phyloP scores from a whole-genome alignment of 1,140 invertebrate genomes.

The Aphidius ervi region DNA sequence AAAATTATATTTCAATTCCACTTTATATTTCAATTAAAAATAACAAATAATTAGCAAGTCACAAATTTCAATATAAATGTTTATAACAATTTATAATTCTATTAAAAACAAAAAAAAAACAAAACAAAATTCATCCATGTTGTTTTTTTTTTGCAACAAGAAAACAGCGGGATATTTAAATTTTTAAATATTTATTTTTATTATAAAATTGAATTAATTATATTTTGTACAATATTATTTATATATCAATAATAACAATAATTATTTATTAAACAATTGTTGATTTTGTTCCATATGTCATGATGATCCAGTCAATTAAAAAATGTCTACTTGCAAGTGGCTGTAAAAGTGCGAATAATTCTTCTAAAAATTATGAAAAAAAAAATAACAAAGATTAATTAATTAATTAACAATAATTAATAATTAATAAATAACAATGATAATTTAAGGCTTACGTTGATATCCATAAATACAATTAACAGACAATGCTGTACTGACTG shows the following conservation, averaged over 20 bases:
- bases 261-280: conserved; percentile 21
- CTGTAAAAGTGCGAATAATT: conserved; percentile 46
- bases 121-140: too few species aligned
- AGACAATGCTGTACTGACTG: conserved; percentile 68
- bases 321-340: conserved; percentile 47
- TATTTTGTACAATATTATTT: neutral
- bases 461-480: conserved; percentile 75
- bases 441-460: conserved; percentile 47
- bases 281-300: conserved; percentile 45
- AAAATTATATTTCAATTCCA: too few species aligned
- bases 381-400: conserved; percentile 16
- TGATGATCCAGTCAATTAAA: conserved; percentile 49
- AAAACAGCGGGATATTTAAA: too few species aligned
- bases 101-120: too few species aligned
- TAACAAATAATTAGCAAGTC: too few species aligned
- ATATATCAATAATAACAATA: neutral
- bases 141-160: too few species aligned
- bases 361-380: conserved; percentile 42
- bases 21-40: too few species aligned
- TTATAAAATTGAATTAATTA: too few species aligned
- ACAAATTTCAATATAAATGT: too few species aligned
- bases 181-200: too few species aligned
- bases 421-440: conserved; percentile 8
- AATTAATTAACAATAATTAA: neutral
- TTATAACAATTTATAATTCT: too few species aligned